Base-by-base conservation (phyloP, 92 coral and sea anemone genomes). In the Desmophyllum pertusum region DNA sequence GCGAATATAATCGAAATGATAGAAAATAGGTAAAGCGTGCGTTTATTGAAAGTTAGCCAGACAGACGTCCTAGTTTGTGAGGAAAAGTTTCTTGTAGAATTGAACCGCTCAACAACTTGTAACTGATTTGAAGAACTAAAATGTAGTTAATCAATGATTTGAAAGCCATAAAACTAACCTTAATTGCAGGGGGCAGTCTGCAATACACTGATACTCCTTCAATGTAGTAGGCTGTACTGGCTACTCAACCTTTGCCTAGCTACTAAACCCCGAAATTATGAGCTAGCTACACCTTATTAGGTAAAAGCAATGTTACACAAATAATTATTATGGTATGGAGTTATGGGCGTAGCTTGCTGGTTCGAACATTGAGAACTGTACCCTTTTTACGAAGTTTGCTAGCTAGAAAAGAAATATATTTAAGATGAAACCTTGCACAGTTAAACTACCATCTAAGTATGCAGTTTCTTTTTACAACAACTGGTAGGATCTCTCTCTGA, bases 281-380 rank as follows among this genome's bases (percentile, higher is more conserved):
- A 51, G 39, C n/a, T 13, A 23, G 45, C 14, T 48, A 5, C 18
- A 67, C 84, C 84, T 14, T 80, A 67, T 80, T 80, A 48, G 76
- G 84, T 40, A 52, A 23, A 21, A 30, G 35, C 11, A 46, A 36
- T 36, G 1, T 33, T 2, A 37, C 73, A 18, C 23, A 67, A 64
- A 37, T 27, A 50, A 73, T 11, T 68, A 80, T 80, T 80, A 80
- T 80, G 84, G 75, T 69, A 51, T 80, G 9, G 37, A 36, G n/a
- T 6, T 46, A 43, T 50, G 76, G 84, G 84, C 14, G 76, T 80
- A 23, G 48, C 30, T 80, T 10, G 33, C 9, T 39, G 42, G 2
- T 10, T 36, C 73, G 41, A 25, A 37, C 21, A 19, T n/a, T n/a
- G n/a, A n/a, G 27, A 27, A 25, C 5, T 29, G 15, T 39, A 41